Conservation (phyloP, 37 sponge, comb jelly and placozoan species). For the Mnemiopsis leidyi region DNA sequence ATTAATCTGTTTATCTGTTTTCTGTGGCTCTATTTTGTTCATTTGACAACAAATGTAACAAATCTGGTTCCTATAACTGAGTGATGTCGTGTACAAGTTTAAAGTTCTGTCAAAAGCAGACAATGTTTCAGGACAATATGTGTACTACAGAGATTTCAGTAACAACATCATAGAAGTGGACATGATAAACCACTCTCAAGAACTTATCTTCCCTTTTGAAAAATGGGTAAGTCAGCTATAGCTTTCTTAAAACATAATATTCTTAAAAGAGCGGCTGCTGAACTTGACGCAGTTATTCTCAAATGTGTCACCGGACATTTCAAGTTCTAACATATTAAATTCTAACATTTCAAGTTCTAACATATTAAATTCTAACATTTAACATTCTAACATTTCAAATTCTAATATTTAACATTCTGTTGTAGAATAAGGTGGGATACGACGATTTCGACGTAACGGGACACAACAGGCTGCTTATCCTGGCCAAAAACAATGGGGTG, state of each 20-base stretch:
- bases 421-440: neutral
- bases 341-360: too few species aligned
- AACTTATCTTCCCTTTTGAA: neutral
- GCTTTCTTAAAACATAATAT: neutral
- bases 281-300: too few species aligned
- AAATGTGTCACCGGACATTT: too few species aligned
- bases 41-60: too few species aligned
- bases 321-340: too few species aligned
- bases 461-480: neutral
- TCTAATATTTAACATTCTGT: neutral
- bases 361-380: too few species aligned
- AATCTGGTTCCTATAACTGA: too few species aligned
- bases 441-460: constrained; percentile 53
- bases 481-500: constrained; percentile 47
- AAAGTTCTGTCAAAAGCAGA: too few species aligned
- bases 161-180: constrained; percentile 21
- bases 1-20: too few species aligned
- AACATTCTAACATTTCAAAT: neutral
- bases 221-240: neutral
- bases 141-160: constrained; percentile 38
- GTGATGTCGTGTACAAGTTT: too few species aligned
- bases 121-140: constrained; percentile 25
- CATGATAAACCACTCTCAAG: neutral
- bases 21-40: too few species aligned
- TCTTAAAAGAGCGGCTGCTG: too few species aligned